These are phyloP conservation scores for Cantharis flavilabris DNA, from an alignment of 2,888 invertebrate species.

Conservation along the genomic window DNA sequence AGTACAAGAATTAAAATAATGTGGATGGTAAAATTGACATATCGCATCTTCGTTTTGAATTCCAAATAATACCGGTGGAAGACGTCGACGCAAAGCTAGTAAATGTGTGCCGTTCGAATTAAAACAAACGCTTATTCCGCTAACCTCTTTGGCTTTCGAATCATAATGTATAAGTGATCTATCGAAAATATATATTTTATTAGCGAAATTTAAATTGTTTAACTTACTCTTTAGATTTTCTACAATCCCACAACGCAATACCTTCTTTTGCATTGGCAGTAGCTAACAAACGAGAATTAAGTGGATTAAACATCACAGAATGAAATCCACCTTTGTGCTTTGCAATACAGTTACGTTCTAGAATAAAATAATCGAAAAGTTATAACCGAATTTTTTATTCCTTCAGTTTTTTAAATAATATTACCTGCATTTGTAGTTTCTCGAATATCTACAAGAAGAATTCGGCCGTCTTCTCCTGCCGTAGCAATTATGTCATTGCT, in stretches of 20 bases:
- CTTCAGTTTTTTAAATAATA: not conserved
- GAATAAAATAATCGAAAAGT: constrained; percentile 35
- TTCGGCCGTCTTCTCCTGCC: constrained; percentile 90
- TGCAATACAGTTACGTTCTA: constrained; percentile 69
- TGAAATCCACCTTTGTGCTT: constrained; percentile 82
- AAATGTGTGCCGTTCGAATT: constrained; percentile 78
- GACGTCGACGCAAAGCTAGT: constrained; percentile 80
- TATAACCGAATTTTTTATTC: not conserved
- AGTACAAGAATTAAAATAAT: constrained; percentile 94
- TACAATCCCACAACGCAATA: constrained; percentile 86
- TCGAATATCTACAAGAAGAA: constrained; percentile 84
- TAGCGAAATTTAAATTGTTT: not conserved
- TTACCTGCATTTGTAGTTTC: constrained; percentile 54
- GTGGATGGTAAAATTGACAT: constrained; percentile 87
- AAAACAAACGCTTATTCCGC: constrained; percentile 93
- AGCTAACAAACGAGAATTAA: constrained; percentile 77
- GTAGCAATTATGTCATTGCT: constrained; percentile 84
- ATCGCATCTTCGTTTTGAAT: constrained; percentile 71
- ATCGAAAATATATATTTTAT: constrained; percentile 29
- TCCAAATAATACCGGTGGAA: constrained; percentile 82
- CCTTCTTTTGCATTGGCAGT: constrained; percentile 92
- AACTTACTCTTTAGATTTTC: constrained; percentile 80
- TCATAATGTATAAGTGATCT: constrained; percentile 73
- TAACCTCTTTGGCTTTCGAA: constrained; percentile 59
- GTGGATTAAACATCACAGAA: constrained; percentile 92